Percentiles rank a stretch among this genome's conserved stretches.
These are phyloP conservation scores for Diplolepis rosae DNA, from an alignment of 2,888 invertebrate genomes.

Conservation along the genomic window DNA sequence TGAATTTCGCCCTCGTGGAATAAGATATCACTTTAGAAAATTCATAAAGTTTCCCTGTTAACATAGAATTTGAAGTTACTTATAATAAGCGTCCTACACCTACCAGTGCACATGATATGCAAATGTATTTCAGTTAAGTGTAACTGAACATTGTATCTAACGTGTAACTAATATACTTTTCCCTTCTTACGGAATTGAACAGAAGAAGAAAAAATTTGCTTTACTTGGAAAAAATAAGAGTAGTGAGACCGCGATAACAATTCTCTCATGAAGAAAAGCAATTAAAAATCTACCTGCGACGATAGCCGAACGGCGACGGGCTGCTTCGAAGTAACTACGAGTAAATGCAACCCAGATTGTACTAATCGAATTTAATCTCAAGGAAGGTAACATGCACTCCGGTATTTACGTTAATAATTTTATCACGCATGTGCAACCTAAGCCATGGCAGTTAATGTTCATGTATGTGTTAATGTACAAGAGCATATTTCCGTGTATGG, in stretches of 20 bases:
- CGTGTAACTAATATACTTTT: slow-evolving; percentile 11
- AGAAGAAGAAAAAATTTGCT: slow-evolving; percentile 17
- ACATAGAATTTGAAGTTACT: neutral
- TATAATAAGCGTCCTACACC: too few relatives aligned
- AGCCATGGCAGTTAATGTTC: neutral
- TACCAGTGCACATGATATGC: neutral
- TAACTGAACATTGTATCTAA: neutral
- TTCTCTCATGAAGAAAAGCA: slow-evolving; percentile 52
- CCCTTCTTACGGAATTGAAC: slow-evolving; percentile 6
- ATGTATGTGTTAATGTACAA: neutral
- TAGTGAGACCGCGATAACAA: slow-evolving; percentile 42
- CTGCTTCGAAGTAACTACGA: slow-evolving; percentile 27
- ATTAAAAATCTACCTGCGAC: slow-evolving; percentile 60
- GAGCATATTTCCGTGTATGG: neutral
- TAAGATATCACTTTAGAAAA: too few relatives aligned
- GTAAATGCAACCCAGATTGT: slow-evolving; percentile 44
- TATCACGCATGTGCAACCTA: slow-evolving; percentile 55
- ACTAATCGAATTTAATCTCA: slow-evolving; percentile 58
- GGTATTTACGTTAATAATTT: slow-evolving; percentile 67
- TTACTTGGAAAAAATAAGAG: slow-evolving; percentile 40
- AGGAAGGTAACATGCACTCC: slow-evolving; percentile 59
- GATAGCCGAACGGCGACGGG: slow-evolving; percentile 47
- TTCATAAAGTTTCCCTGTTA: neutral
- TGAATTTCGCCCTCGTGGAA: too few relatives aligned
- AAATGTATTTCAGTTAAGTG: neutral